Evolutionary conservation across 2,113 vertebrate genomes (phyloP), one percentile per base, ranked within the genome.

Genomic region (Otus sunia): DNA sequence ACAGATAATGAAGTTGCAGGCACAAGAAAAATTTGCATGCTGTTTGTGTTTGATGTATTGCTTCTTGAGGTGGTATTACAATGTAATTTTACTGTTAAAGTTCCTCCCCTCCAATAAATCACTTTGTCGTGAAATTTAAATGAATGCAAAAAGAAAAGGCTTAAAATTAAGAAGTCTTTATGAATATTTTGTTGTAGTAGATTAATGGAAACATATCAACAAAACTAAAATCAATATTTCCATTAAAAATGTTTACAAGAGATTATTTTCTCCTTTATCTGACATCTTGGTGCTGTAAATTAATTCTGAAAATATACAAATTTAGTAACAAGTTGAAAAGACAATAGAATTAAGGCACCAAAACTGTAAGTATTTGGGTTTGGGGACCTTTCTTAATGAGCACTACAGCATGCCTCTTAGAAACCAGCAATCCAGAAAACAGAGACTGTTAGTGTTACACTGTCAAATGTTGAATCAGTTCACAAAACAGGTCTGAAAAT

Each of bases 1-100:
- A 82, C 36, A 91, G 81, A 77, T 87, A 92, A 94, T 88, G 83
- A 97, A 90, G 79, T 80, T 87, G 63, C 75, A 93, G 63, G 39
- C 58, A 90, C 21, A 64, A 85, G 30, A 67, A 64, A 71, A 60
- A 81, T 74, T 20, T 4, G 63, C 47, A 45, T 63, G 55, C 55
- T 77, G 34, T 50, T 82, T 88, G 78, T 34, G 36, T 86, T 81
- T 95, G 84, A 94, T 94, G 34, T 73, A 79, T 92, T 77, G 59
- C 78, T 92, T 85, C 63, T 87, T 22, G 80, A 81, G 73, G 85
- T 88, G 36, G 32, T 34, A 62, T 74, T 84, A 75, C 26, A 78
- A 72, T 15, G 69, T 66, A 94, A 93, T 93, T 81, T 62, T 49
- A 50, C 56, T 69, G 18, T 29, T 86, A 15, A 91, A 86, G 73